Evolutionary conservation across 2,113 vertebrate species (phyloP).

Genomic region (Larimichthys polyactis): DNA sequence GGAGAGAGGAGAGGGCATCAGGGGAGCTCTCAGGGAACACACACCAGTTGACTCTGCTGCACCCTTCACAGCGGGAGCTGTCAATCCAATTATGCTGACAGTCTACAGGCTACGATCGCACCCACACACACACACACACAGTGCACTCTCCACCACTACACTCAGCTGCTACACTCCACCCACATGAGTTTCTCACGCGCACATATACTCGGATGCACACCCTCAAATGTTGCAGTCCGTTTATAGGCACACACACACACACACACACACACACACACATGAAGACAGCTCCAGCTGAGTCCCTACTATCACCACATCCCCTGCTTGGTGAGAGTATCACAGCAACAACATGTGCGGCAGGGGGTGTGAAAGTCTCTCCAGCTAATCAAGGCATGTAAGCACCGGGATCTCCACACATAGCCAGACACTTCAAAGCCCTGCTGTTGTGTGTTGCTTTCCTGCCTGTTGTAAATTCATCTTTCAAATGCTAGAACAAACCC

Average conservation of each 20-base stretch:
- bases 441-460: slow-evolving; percentile 47
- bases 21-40: slow-evolving; percentile 65
- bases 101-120: slow-evolving; percentile 23
- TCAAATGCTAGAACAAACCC: slow-evolving; percentile 65
- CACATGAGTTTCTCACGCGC: slow-evolving; percentile 10
- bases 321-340: slow-evolving; percentile 60
- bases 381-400: slow-evolving; percentile 72
- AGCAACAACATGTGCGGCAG: slow-evolving; percentile 71
- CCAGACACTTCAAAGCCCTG: slow-evolving; percentile 71
- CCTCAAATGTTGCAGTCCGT: slow-evolving; percentile 20
- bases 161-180: slow-evolving; percentile 18
- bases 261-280: slow-evolving; percentile 1
- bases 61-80: slow-evolving; percentile 74
- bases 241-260: slow-evolving; percentile 12
- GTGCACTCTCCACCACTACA: not conserved
- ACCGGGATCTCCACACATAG: slow-evolving; percentile 51
- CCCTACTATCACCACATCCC: slow-evolving; percentile 59
- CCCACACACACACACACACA: not conserved
- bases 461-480: slow-evolving; percentile 60
- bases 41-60: slow-evolving; percentile 75
- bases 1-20: slow-evolving; percentile 42
- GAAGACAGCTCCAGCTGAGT: slow-evolving; percentile 68
- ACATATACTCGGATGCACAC: not conserved
- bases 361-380: slow-evolving; percentile 57
- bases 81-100: slow-evolving; percentile 76